phyloP scores from a whole-genome alignment of 2,113 vertebrate species.

The Patagioenas fasciata region DNA sequence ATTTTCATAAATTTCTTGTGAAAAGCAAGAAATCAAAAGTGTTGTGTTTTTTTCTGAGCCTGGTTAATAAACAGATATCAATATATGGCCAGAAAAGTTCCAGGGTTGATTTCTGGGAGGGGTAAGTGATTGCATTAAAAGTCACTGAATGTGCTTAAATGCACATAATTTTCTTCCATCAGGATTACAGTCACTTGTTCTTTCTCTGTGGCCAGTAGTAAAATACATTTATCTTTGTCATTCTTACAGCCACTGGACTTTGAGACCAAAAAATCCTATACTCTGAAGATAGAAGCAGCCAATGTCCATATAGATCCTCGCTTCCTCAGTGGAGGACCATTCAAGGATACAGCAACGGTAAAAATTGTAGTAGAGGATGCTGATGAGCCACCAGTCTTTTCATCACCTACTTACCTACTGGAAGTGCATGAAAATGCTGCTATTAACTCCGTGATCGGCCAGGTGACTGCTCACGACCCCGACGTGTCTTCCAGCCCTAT shows the following conservation, averaged over 20 bases:
- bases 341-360: slow-evolving; percentile 92
- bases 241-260: slow-evolving; percentile 91
- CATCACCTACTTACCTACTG: slow-evolving; percentile 85
- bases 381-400: slow-evolving; percentile 93
- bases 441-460: slow-evolving; percentile 89
- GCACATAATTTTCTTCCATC: slow-evolving; percentile 69
- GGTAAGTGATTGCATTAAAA: slow-evolving; percentile 62
- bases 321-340: slow-evolving; percentile 84
- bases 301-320: slow-evolving; percentile 87
- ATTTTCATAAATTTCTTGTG: slow-evolving; percentile 57
- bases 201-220: slow-evolving; percentile 70
- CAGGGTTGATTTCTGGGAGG: slow-evolving; percentile 32
- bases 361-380: slow-evolving; percentile 92
- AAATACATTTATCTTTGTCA: slow-evolving; percentile 76
- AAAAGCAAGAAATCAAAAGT: slow-evolving; percentile 57
- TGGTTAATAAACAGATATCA: slow-evolving; percentile 67
- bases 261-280: slow-evolving; percentile 91
- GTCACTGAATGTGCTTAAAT: slow-evolving; percentile 49
- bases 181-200: slow-evolving; percentile 67
- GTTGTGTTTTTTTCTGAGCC: slow-evolving; percentile 13
- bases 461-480: slow-evolving; percentile 89
- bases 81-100: slow-evolving; percentile 61
- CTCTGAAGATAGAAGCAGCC: slow-evolving; percentile 91
- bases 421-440: slow-evolving; percentile 94
- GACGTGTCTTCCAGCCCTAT: slow-evolving; percentile 86